Conservation (phyloP, 2,888 invertebrate genomes). For the Drosophila leonis region DNA sequence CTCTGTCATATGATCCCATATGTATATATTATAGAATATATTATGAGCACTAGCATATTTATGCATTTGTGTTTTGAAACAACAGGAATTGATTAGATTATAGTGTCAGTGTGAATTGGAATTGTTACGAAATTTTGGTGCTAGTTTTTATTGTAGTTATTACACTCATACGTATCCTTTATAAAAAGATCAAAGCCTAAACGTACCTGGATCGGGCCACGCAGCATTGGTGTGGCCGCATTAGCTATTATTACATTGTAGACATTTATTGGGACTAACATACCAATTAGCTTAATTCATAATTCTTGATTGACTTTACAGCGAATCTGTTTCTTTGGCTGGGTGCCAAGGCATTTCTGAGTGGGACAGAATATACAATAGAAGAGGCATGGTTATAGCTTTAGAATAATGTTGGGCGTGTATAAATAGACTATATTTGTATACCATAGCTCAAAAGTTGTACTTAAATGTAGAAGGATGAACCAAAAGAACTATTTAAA, state of each 20-base stretch:
- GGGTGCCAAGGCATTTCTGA: constrained; percentile 58
- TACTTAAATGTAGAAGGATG: constrained; percentile 50
- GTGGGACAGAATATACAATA: constrained; percentile 56
- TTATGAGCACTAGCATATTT: constrained; percentile 15
- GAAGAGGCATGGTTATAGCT: constrained; percentile 21
- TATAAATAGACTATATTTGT: constrained; percentile 46
- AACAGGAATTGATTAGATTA: constrained; percentile 39
- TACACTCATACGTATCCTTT: constrained; percentile 28
- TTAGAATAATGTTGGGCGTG: constrained; percentile 26
- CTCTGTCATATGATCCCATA: constrained; percentile 16
- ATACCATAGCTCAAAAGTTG: constrained; percentile 49
- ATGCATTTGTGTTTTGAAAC: constrained; percentile 19
- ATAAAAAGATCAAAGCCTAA: constrained; percentile 50
- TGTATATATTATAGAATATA: constrained; percentile 1
- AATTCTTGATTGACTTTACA: constrained; percentile 59
- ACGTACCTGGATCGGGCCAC: constrained; percentile 43
- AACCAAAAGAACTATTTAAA: constrained; percentile 71
- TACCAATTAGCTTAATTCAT: constrained; percentile 41
- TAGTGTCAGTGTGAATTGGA: constrained; percentile 57
- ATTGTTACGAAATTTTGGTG: constrained; percentile 69
- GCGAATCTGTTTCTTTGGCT: constrained; percentile 38
- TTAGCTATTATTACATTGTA: constrained; percentile 1
- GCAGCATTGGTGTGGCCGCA: constrained; percentile 1
- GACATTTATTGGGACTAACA: constrained; percentile 23
- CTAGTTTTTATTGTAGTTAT: constrained; percentile 35